Percentiles rank a stretch among this genome's conserved stretches.
phyloP scores from a whole-genome alignment of 92 coral and sea anemone genomes.

The Zoanthus sansibaricus region DNA sequence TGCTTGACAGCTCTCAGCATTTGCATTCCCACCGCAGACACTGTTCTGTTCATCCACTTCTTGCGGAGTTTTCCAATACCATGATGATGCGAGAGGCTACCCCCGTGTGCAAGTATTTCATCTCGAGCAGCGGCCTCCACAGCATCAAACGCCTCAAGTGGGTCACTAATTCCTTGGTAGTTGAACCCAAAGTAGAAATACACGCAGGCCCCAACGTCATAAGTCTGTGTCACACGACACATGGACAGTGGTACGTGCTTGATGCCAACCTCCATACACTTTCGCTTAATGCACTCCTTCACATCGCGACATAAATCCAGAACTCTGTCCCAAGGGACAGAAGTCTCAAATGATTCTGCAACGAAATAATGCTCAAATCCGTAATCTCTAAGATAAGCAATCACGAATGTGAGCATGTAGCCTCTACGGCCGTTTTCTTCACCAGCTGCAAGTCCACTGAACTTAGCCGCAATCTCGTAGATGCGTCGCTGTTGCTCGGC shows the following conservation, averaged over 20 bases:
- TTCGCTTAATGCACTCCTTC: constrained; percentile 86
- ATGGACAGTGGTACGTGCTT: constrained; percentile 85
- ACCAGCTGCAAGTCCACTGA: constrained; percentile 94
- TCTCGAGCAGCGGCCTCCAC: constrained; percentile 91
- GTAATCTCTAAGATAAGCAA: constrained; percentile 95
- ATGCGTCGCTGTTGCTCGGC: constrained; percentile 88
- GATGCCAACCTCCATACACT: constrained; percentile 91
- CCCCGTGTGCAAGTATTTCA: constrained; percentile 96
- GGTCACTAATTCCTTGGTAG: constrained; percentile 84
- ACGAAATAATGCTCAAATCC: constrained; percentile 88
- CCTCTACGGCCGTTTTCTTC: constrained; percentile 97
- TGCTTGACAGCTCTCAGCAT: constrained; percentile 86
- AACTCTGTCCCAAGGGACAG: constrained; percentile 99
- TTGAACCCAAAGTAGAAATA: constrained; percentile 97
- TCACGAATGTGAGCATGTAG: constrained; percentile 94
- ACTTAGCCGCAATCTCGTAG: constrained; percentile 89
- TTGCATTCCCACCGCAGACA: constrained; percentile 90
- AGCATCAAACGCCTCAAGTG: constrained; percentile 77
- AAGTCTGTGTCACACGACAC: constrained; percentile 97
- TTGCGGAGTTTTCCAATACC: constrained; percentile 96
- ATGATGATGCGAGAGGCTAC: constrained; percentile 96
- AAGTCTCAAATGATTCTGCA: constrained; percentile 97
- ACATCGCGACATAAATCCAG: constrained; percentile 85
- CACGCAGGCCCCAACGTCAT: constrained; percentile 98
- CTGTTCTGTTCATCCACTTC: constrained; percentile 91